These are phyloP conservation scores for Stigmatopora argus DNA, from an alignment of 2,113 vertebrate species.

Conservation along the genomic window DNA sequence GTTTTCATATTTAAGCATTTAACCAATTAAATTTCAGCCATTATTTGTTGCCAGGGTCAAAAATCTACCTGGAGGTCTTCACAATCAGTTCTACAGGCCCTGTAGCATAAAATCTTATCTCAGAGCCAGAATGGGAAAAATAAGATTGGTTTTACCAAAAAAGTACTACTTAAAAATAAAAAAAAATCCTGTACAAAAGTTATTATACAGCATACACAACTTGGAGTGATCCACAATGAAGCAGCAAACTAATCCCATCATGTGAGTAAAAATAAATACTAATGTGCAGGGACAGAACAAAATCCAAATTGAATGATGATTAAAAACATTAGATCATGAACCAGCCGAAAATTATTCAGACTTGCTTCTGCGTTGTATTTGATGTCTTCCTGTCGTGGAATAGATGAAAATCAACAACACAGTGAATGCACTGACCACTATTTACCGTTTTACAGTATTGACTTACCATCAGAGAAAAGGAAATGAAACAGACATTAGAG, in stretches of 20 bases:
- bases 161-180: too few relatives aligned
- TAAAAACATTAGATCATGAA: neutral
- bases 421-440: constrained; percentile 24
- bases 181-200: too few relatives aligned
- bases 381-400: constrained; percentile 41
- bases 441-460: constrained; percentile 19
- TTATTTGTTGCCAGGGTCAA: too few relatives aligned
- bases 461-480: constrained; percentile 52
- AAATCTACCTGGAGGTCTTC: too few relatives aligned
- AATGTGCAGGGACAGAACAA: neutral
- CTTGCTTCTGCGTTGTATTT: neutral
- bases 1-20: too few relatives aligned
- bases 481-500: constrained; percentile 15
- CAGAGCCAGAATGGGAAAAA: too few relatives aligned
- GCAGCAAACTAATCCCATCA: constrained; percentile 55
- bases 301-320: neutral
- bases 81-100: too few relatives aligned
- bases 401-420: constrained; percentile 32
- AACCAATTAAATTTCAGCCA: too few relatives aligned
- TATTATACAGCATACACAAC: too few relatives aligned
- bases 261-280: constrained; percentile 33
- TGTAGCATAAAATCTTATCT: too few relatives aligned
- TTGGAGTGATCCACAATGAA: too few relatives aligned
- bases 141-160: too few relatives aligned
- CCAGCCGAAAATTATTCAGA: neutral